Evolutionary conservation across 2,797 vertebrate genomes (phyloP), one percentile per base, ranked within the genome.

Genomic region (Hoplostethus atlanticus): DNA sequence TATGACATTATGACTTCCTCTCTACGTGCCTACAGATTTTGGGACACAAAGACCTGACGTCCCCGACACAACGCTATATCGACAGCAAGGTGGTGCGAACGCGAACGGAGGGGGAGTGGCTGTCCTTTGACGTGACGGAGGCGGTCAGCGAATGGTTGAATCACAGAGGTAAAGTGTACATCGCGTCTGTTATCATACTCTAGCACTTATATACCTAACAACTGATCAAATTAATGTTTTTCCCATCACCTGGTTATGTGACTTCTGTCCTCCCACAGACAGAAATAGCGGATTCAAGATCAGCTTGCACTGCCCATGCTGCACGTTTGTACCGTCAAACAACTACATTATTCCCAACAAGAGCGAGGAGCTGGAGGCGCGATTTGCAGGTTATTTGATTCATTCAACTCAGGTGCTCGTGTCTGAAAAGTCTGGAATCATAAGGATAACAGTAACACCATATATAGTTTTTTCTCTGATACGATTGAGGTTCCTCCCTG

Each of bases 321-420:
- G 98, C 81, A 99, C 98, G 12, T 99, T 99, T 10, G 96, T 99
- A 56, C 96, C 97, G 55, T 97, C 97, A 55, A 99, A 96, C 93
- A 99, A 99, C 94, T 97, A 97, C 93, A 99, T 99, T 88, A 97
- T 99, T 88, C 98, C 97, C 84, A 99, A 99, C 93, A 98, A 98
- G 95, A 99, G 97, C 16, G 97, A 99, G 83, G 98, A 97, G 81
- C 94, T 99, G 77, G 98, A 98, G 93, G 94, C 97, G 76, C 95
- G 96, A 87, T 99, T 99, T 93, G 97, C 97, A 97, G 98, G 98
- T 98, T 94, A 83, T 66, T 75, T 57, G 25, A 72, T 47, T 60
- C 11, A n/a, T 44, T 44, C 2, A 44, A 44, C 11, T 44, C 13
- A 44, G 12, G 12, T 44, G 42, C 4, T 44, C 4, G 13, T 44